Conservation (phyloP, 37 sponge, comb jelly and placozoan species). For the Dysidea cf. avara region DNA sequence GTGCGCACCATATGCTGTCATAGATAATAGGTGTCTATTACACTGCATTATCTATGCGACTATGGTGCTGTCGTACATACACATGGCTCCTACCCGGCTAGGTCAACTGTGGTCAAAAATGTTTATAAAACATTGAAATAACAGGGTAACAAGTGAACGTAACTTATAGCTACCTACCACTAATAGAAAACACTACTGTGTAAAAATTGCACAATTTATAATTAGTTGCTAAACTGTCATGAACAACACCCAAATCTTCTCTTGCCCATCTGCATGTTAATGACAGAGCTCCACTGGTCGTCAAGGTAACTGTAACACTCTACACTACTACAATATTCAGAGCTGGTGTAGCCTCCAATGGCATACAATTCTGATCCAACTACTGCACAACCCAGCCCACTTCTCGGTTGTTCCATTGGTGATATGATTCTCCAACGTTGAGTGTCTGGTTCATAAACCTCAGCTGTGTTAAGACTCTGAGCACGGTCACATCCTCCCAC, state of each 20-base stretch:
- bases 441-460: slow-evolving; percentile 74
- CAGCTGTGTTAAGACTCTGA: slow-evolving; percentile 53
- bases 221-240: too few relatives aligned
- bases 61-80: too few relatives aligned
- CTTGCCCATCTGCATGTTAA: slow-evolving; percentile 37
- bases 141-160: too few relatives aligned
- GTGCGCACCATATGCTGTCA: too few relatives aligned
- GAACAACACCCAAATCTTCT: slow-evolving; percentile 89
- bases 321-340: slow-evolving; percentile 52
- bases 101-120: too few relatives aligned
- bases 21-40: too few relatives aligned
- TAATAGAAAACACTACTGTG: neutral
- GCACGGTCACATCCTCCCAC: slow-evolving; percentile 80
- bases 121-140: too few relatives aligned
- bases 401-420: slow-evolving; percentile 54
- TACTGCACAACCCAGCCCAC: slow-evolving; percentile 74
- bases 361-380: slow-evolving; percentile 72
- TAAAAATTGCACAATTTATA: neutral
- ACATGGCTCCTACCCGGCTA: too few relatives aligned
- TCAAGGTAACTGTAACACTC: slow-evolving; percentile 65
- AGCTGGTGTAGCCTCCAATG: slow-evolving; percentile 77
- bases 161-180: too few relatives aligned
- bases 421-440: slow-evolving; percentile 50
- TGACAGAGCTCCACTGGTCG: slow-evolving; percentile 55
- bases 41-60: too few relatives aligned